Conservation (phyloP, 2,888 invertebrate genomes). For the Morpho achilles region DNA sequence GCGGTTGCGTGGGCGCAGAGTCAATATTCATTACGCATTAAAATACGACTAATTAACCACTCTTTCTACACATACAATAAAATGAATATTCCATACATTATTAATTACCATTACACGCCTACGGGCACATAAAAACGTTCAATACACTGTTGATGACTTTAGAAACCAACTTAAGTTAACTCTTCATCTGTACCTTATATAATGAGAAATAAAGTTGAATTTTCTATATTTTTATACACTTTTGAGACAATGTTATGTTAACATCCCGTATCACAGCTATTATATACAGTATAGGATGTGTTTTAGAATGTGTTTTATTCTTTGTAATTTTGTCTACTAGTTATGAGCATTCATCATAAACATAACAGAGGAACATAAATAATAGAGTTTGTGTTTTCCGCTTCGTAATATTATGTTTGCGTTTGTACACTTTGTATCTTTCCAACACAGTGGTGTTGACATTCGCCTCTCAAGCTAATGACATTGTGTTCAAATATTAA, state of each 20-base stretch:
- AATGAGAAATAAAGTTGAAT: constrained; percentile 1
- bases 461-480: too few relatives aligned
- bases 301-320: too few relatives aligned
- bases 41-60: constrained; percentile 21
- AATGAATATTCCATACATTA: constrained; percentile 29
- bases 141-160: constrained; percentile 20
- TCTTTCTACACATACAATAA: constrained; percentile 24
- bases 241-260: too few relatives aligned
- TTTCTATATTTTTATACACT: background rate
- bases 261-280: too few relatives aligned
- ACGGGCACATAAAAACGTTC: constrained; percentile 25
- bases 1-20: constrained; percentile 16
- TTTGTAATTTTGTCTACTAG: constrained; percentile 1
- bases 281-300: too few relatives aligned
- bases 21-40: constrained; percentile 27
- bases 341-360: constrained; percentile 54
- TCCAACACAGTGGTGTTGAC: too few relatives aligned
- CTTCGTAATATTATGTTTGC: constrained; percentile 34
- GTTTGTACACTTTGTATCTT: background rate
- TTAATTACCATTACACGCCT: constrained; percentile 28
- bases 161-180: constrained; percentile 8
- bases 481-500: too few relatives aligned
- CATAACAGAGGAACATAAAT: constrained; percentile 55
- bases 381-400: constrained; percentile 48
- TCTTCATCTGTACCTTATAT: background rate